Percentiles rank a stretch among this genome's conserved stretches.
phyloP scores from a whole-genome alignment of 92 coral and sea anemone genomes.

The Desmophyllum pertusum region DNA sequence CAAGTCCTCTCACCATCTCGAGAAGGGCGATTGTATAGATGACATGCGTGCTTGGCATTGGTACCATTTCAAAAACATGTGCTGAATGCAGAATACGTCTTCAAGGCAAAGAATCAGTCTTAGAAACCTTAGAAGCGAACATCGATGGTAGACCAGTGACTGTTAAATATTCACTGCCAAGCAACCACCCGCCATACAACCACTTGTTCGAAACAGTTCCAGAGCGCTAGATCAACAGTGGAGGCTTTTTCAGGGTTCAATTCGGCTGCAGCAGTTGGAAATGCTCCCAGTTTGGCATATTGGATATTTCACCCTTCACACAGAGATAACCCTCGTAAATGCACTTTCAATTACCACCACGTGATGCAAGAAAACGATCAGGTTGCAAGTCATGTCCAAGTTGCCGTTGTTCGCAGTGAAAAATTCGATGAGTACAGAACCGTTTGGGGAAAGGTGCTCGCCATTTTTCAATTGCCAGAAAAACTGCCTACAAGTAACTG shows the following conservation, averaged over 20 bases:
- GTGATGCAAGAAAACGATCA: conserved; percentile 26
- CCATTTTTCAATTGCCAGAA: conserved; percentile 53
- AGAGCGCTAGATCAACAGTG: neutral
- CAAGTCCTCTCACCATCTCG: neutral
- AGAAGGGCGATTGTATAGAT: neutral
- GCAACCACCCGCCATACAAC: neutral
- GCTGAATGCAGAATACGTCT: conserved; percentile 38
- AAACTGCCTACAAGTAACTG: conserved; percentile 35
- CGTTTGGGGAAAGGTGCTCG: conserved; percentile 54
- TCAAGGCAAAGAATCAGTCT: conserved; percentile 30
- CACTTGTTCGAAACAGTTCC: neutral
- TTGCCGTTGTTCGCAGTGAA: conserved; percentile 54
- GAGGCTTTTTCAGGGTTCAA: neutral
- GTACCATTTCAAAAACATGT: conserved; percentile 44
- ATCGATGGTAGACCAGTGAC: neutral
- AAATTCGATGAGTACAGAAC: conserved; percentile 33
- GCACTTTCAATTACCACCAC: conserved; percentile 52
- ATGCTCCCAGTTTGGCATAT: conserved; percentile 9
- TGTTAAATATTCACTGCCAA: conserved; percentile 34
- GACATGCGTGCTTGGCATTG: conserved; percentile 52
- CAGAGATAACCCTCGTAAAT: conserved; percentile 51
- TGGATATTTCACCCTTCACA: conserved; percentile 66
- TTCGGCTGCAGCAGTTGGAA: neutral
- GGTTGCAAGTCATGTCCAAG: conserved; percentile 35
- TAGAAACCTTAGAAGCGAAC: neutral